Base-by-base conservation (phyloP, 2,888 invertebrate genomes). In the Lasioglossum calceatum region DNA sequence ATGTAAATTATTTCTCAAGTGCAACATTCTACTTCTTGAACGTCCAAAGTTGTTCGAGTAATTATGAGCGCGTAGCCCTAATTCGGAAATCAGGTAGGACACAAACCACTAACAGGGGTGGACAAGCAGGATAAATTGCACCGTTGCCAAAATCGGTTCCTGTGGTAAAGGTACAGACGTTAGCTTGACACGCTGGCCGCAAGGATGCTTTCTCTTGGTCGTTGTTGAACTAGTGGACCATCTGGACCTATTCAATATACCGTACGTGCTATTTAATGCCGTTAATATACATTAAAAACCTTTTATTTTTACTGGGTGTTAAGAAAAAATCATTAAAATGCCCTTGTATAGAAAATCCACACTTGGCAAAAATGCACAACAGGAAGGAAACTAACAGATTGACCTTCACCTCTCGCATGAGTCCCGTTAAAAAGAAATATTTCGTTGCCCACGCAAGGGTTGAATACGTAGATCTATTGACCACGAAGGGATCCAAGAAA, bases 101-200 rank as follows among this genome's bases (percentile, higher is more conserved):
- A 27, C 27, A 32, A 27, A 64, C 64, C 64, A 14, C 64, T 5
- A 32, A 64, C 64, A 64, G 32, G 64, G 64, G 27, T 64, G 32
- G 64, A 64, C 64, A 32, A 64, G 64, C 64, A 64, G 64, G 32
- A 72, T 72, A 39, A 72, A 42, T 72, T 39, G 72, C 23, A 12
- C 4, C 36, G 36, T 42, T 39, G 36, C 72, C 72, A 72, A 72
- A 72, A 72, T 72, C 42, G 42, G 72, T 64, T 64, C 39, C 72
- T 39, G 72, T n/a, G 39, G 72, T 39, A 8, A n/a, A 72, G 42
- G 42, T 72, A 72, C 72, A 42, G 42, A n/a, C 42, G 64, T 64
- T 64, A 16, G 44, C 44, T 27, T 47, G 27, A 64, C 64, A 64
- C 32, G 32, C 64, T 5, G 64, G 27, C 64, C 32, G 32, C 64